Evolutionary conservation across 2,113 vertebrate genomes (phyloP).

Genomic region (Pygoscelis adeliae): DNA sequence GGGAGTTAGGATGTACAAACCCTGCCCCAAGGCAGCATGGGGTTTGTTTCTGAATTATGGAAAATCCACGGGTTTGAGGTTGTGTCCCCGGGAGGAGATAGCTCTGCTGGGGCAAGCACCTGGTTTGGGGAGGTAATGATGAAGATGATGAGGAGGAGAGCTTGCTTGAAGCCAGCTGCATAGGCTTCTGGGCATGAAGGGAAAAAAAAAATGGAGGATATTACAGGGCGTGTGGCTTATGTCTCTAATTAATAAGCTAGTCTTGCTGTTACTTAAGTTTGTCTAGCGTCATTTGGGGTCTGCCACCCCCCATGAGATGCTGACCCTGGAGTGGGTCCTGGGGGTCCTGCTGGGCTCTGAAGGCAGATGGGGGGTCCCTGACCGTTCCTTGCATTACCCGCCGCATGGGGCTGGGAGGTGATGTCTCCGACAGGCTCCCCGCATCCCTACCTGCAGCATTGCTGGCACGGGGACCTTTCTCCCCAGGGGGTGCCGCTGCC

Average conservation of each 20-base stretch:
- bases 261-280: neutral
- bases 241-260: neutral
- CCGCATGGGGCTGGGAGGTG: neutral
- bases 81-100: neutral
- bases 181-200: neutral
- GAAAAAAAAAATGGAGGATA: neutral
- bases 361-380: neutral
- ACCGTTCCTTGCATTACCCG: rapidly evolving
- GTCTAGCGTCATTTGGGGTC: neutral
- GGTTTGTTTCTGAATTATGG: neutral
- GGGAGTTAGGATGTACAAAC: neutral
- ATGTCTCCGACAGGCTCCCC: neutral
- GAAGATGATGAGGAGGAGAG: neutral
- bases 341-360: neutral
- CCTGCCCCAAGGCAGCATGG: neutral
- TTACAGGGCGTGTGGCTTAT: neutral
- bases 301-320: neutral
- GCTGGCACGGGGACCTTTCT: rapidly evolving
- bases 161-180: neutral
- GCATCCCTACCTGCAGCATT: rapidly evolving
- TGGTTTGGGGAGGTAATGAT: neutral
- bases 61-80: neutral
- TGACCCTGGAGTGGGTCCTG: neutral
- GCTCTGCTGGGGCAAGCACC: neutral
- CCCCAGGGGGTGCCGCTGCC: neutral